Percentiles rank a stretch among this genome's conserved stretches.
Evolutionary conservation across 1,140 invertebrate genomes (phyloP).

Genomic region (Meloidogyne chitwoodi): DNA sequence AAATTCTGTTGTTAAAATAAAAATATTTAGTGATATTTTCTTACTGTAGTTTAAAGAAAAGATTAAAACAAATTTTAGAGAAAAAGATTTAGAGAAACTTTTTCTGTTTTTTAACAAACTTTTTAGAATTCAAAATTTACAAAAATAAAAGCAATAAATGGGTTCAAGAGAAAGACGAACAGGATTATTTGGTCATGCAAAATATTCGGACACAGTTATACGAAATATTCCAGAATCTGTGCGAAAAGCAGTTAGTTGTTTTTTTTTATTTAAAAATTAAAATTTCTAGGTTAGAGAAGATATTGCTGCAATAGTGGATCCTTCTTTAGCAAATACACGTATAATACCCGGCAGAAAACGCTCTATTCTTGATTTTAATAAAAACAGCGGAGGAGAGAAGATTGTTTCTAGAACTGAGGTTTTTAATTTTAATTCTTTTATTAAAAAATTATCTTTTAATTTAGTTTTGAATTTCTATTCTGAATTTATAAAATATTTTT

Average conservation of each 20-base stretch:
- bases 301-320: not conserved
- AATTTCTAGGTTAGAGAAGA: not conserved
- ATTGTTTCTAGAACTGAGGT: not conserved
- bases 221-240: conserved; percentile 5
- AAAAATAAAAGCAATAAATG: not conserved
- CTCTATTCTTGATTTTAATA: not conserved
- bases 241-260: not conserved
- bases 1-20: too few relatives aligned
- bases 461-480: too few relatives aligned
- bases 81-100: too few relatives aligned
- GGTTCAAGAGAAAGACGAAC: not conserved
- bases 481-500: not conserved
- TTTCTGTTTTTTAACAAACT: too few relatives aligned
- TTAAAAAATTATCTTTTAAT: too few relatives aligned
- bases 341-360: not conserved
- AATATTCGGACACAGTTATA: not conserved
- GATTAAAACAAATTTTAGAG: too few relatives aligned
- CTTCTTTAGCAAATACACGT: not conserved
- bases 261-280: not conserved
- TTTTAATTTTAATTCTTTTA: not conserved
- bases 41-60: too few relatives aligned
- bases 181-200: not conserved
- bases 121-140: too few relatives aligned
- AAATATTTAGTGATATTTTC: too few relatives aligned
- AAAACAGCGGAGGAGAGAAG: not conserved